Evolutionary conservation across 2,797 vertebrate species (phyloP).

Genomic region (Rhodeus uyekii): DNA sequence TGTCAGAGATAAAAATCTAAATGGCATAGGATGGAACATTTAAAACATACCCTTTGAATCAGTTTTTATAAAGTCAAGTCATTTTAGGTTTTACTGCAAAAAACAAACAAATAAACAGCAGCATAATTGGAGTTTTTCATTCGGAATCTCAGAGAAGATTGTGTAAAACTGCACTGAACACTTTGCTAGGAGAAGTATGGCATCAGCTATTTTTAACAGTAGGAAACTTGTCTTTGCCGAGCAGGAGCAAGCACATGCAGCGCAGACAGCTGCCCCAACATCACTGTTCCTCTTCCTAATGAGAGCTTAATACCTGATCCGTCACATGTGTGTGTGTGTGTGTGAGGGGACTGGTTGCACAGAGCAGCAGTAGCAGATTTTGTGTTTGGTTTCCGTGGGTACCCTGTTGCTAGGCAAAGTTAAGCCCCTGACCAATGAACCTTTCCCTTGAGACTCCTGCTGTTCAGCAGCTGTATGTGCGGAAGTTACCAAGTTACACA

Average conservation of each 20-base stretch:
- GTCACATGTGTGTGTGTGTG: slow-evolving; percentile 45
- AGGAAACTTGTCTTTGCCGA: slow-evolving; percentile 31
- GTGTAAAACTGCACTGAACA: background rate
- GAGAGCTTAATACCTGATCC: slow-evolving; percentile 49
- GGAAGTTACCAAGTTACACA: slow-evolving; percentile 19
- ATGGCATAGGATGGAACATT: background rate
- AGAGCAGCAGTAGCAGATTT: slow-evolving; percentile 64
- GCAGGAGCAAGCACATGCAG: slow-evolving; percentile 14
- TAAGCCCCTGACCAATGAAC: slow-evolving; percentile 78
- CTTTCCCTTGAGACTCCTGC: slow-evolving; percentile 71
- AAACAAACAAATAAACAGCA: background rate
- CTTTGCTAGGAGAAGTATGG: background rate
- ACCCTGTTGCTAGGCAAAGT: slow-evolving; percentile 82
- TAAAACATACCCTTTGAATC: background rate
- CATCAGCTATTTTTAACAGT: slow-evolving; percentile 34
- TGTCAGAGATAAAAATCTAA: background rate
- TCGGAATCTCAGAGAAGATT: background rate
- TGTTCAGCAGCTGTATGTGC: slow-evolving; percentile 71
- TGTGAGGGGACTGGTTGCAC: slow-evolving; percentile 40
- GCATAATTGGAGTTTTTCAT: background rate
- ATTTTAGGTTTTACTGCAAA: background rate
- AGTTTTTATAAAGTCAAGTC: background rate
- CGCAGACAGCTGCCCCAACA: slow-evolving; percentile 49
- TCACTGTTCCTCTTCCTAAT: slow-evolving; percentile 39
- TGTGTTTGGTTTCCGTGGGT: slow-evolving; percentile 76